Evolutionary conservation across 2,797 vertebrate genomes (phyloP).

Genomic region (Crenichthys baileyi): DNA sequence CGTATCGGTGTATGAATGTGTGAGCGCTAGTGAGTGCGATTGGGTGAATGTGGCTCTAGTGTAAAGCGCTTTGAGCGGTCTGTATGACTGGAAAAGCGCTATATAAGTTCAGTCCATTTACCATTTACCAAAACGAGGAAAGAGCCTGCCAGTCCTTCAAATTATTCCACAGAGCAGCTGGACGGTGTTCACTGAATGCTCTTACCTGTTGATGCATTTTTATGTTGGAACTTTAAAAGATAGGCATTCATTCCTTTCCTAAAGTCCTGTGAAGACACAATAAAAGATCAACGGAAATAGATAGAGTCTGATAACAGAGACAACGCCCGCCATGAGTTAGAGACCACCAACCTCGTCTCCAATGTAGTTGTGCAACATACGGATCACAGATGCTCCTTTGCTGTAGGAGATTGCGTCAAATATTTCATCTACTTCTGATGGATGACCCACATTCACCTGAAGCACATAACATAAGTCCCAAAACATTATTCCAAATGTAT

Average conservation of each 20-base stretch:
- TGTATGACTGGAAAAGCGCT: no score
- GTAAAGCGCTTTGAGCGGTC: no score
- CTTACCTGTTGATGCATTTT: slow-evolving; percentile 96
- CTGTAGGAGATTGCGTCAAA: slow-evolving; percentile 99
- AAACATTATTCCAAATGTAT: not conserved
- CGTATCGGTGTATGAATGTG: no score
- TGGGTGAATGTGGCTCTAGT: no score
- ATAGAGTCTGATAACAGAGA: not conserved
- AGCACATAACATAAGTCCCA: not conserved
- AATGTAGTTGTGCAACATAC: slow-evolving; percentile 98
- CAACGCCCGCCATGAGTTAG: not conserved
- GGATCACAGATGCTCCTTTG: slow-evolving; percentile 98
- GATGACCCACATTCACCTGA: slow-evolving; percentile 96
- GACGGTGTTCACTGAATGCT: not conserved
- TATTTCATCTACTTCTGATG: slow-evolving; percentile 99
- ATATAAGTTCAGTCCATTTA: no score
- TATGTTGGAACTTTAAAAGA: slow-evolving; percentile 96
- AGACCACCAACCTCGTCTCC: slow-evolving; percentile 90
- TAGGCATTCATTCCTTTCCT: slow-evolving; percentile 99
- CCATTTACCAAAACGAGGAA: not conserved
- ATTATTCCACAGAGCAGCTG: no score
- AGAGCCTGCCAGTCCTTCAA: not conserved
- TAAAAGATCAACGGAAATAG: slow-evolving; percentile 8
- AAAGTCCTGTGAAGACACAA: slow-evolving; percentile 86
- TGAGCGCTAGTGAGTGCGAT: no score